phyloP scores from a whole-genome alignment of 2,113 vertebrate genomes.

The Ptilorrhoa leucosticta region DNA sequence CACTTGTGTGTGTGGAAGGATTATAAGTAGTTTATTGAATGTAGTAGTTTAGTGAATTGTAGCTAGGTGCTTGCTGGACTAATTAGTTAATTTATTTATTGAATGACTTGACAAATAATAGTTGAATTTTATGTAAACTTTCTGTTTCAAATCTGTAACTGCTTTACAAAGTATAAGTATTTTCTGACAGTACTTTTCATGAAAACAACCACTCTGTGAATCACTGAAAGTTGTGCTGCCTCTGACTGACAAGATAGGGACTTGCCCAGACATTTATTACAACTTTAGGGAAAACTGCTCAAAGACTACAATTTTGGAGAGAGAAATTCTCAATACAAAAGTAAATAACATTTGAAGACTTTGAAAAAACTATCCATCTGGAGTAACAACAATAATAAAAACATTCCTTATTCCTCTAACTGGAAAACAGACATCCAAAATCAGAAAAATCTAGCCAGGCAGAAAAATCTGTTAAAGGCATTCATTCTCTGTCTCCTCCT shows the following conservation, averaged over 20 bases:
- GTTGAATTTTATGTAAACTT: background rate
- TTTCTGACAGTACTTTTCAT: background rate
- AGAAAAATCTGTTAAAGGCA: background rate
- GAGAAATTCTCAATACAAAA: background rate
- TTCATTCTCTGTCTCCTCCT: background rate
- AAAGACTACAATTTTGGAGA: background rate
- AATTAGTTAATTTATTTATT: background rate
- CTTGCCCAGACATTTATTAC: background rate
- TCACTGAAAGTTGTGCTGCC: background rate
- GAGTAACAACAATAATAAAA: background rate
- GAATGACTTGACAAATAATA: background rate
- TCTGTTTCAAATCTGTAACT: background rate
- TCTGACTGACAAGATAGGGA: background rate
- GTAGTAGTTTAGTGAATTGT: background rate
- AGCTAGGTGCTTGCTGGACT: background rate
- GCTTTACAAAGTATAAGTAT: background rate
- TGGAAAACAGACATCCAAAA: background rate
- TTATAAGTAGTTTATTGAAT: background rate
- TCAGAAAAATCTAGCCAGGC: background rate
- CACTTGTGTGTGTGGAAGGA: background rate
- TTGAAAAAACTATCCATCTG: background rate
- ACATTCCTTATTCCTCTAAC: background rate
- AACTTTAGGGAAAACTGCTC: background rate
- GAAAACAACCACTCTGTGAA: background rate
- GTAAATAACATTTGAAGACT: background rate